These are phyloP conservation scores for Sarcophaga peregrina DNA, from an alignment of 1,140 invertebrate genomes.

Conservation along the genomic window DNA sequence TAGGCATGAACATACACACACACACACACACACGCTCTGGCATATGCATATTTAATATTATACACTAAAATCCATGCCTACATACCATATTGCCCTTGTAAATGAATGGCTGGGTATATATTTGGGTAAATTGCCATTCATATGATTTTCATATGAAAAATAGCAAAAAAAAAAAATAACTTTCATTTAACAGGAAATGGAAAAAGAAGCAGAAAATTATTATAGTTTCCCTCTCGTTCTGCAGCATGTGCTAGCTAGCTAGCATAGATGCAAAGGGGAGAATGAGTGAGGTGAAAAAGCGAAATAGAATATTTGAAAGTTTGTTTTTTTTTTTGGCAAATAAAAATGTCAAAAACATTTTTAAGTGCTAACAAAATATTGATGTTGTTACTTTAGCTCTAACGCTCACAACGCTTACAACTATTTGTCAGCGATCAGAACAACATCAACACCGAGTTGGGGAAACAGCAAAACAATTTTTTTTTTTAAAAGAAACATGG, in stretches of 20 bases:
- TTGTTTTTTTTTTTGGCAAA: background rate
- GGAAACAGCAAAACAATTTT: too few relatives aligned
- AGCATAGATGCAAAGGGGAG: too few relatives aligned
- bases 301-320: too few relatives aligned
- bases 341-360: slow-evolving; percentile 11
- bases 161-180: background rate
- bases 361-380: slow-evolving; percentile 15
- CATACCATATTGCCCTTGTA: background rate
- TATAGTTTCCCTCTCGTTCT: too few relatives aligned
- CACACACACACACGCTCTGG: background rate
- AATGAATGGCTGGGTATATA: background rate
- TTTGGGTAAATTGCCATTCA: background rate
- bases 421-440: background rate
- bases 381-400: background rate
- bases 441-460: too few relatives aligned
- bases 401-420: background rate
- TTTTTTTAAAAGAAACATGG: too few relatives aligned
- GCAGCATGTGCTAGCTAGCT: too few relatives aligned
- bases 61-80: background rate
- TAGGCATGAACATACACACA: background rate
- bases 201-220: background rate
- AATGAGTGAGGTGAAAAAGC: too few relatives aligned
- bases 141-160: background rate
- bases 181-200: slow-evolving; percentile 10
- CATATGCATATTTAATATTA: background rate